Conservation (phyloP, 1,140 invertebrate species). For the Ceratina calcarata region DNA sequence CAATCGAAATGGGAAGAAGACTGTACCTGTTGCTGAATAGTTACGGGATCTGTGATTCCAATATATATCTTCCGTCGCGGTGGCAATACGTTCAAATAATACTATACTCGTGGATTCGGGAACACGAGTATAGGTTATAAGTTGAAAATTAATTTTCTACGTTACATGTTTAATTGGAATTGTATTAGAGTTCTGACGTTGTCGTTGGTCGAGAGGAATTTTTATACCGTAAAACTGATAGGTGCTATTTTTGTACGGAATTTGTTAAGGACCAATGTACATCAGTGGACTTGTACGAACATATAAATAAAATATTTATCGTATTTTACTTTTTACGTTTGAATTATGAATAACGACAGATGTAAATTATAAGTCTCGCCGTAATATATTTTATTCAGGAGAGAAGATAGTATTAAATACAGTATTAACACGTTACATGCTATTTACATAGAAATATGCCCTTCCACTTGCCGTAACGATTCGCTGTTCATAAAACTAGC, state of each 20-base stretch:
- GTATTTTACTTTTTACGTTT: conserved; percentile 17
- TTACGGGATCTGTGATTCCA: conserved; percentile 35
- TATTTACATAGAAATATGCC: conserved; percentile 60
- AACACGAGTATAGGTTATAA: too few relatives aligned
- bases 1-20: conserved; percentile 4
- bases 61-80: too few relatives aligned
- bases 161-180: conserved; percentile 30
- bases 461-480: conserved; percentile 17
- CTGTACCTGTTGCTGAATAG: conserved; percentile 18
- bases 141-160: not conserved
- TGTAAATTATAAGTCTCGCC: conserved; percentile 65
- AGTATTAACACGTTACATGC: conserved; percentile 61
- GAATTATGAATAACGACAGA: conserved; percentile 66
- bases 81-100: conserved; percentile 28
- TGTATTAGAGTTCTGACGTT: not conserved
- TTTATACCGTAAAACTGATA: not conserved
- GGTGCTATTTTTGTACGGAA: conserved; percentile 29
- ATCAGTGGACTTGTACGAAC: conserved; percentile 5
- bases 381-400: conserved; percentile 52
- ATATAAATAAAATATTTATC: conserved; percentile 13
- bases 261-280: not conserved
- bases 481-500: conserved; percentile 13
- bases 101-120: too few relatives aligned
- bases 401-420: conserved; percentile 66
- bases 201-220: not conserved